Conservation (phyloP, 2,113 vertebrate species). For the Columbina picui region DNA sequence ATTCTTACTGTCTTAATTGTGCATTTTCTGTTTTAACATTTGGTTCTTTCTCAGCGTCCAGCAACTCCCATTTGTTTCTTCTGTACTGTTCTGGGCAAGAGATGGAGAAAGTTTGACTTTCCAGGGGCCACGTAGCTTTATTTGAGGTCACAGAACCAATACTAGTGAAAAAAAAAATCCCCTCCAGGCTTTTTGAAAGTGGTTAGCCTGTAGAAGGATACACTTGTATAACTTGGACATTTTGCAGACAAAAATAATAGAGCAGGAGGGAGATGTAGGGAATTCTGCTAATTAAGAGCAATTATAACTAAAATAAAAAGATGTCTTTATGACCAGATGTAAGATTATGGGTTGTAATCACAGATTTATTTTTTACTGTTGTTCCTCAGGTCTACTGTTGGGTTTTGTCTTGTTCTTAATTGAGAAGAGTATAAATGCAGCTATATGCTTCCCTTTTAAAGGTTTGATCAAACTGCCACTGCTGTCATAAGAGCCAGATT, state of each 20-base stretch:
- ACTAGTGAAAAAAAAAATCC: background rate
- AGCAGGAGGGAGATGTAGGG: background rate
- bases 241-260: background rate
- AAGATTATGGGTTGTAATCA: slow-evolving; percentile 3
- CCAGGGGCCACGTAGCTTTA: background rate
- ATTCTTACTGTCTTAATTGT: background rate
- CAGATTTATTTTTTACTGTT: slow-evolving; percentile 16
- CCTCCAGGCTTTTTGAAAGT: background rate
- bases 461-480: slow-evolving; percentile 45
- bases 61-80: background rate
- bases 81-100: background rate
- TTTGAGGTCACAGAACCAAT: background rate
- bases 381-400: background rate
- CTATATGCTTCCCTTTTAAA: slow-evolving; percentile 21
- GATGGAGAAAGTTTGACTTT: background rate
- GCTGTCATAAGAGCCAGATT: slow-evolving; percentile 30
- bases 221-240: background rate
- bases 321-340: background rate
- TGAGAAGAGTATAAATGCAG: slow-evolving; percentile 27
- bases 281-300: slow-evolving; percentile 26
- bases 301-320: slow-evolving; percentile 1
- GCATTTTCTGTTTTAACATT: background rate
- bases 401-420: slow-evolving; percentile 13
- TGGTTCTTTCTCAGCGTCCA: background rate
- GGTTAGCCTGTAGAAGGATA: background rate